Percentiles rank a stretch among this genome's conserved stretches.
These are phyloP conservation scores for Mystacornis crossleyi DNA, from an alignment of 2,113 vertebrate species.

Conservation along the genomic window DNA sequence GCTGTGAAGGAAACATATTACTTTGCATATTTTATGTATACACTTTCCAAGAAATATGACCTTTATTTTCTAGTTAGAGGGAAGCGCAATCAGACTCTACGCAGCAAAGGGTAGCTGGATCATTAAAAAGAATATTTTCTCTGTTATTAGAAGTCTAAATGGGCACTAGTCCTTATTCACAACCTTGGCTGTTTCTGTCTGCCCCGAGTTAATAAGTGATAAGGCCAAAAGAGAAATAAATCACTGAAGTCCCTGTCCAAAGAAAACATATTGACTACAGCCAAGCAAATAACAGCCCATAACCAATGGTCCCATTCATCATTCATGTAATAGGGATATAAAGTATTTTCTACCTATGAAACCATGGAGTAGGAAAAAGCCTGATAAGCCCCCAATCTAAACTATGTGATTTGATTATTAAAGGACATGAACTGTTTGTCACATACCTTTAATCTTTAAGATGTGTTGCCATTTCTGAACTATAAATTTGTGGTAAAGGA, in stretches of 20 bases:
- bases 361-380: conserved; percentile 67
- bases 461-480: conserved; percentile 77
- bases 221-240: conserved; percentile 83
- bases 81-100: conserved; percentile 71
- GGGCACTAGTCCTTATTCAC: conserved; percentile 76
- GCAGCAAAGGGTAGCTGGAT: conserved; percentile 71
- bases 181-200: conserved; percentile 79
- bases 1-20: conserved; percentile 72
- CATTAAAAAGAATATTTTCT: conserved; percentile 80
- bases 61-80: conserved; percentile 78
- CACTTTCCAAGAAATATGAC: conserved; percentile 77
- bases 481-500: conserved; percentile 78
- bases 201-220: conserved; percentile 84
- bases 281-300: conserved; percentile 84
- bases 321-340: conserved; percentile 82
- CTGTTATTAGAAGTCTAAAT: conserved; percentile 79
- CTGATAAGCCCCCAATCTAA: conserved; percentile 77
- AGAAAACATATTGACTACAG: conserved; percentile 87
- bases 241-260: conserved; percentile 83
- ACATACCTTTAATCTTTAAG: conserved; percentile 81
- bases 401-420: conserved; percentile 81
- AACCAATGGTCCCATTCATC: conserved; percentile 81
- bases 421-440: conserved; percentile 81
- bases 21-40: conserved; percentile 79
- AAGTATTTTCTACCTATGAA: conserved; percentile 79